phyloP scores from a whole-genome alignment of 1,140 invertebrate genomes.

The Oedothorax gibbosus region DNA sequence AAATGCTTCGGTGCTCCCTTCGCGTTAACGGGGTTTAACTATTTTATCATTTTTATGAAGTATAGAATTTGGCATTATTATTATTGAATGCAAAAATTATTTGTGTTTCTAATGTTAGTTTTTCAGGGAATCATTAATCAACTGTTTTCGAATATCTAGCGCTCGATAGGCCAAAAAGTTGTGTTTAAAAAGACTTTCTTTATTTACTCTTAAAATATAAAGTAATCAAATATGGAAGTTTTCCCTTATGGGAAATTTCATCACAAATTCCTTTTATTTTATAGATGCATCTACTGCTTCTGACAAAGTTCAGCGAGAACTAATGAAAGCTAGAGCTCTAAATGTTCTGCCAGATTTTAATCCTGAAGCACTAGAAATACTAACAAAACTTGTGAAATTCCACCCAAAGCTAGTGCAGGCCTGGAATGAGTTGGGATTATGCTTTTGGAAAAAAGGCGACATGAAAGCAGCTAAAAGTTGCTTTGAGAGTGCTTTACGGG shows the following conservation, averaged over 20 bases:
- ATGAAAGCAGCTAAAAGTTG: conserved; percentile 85
- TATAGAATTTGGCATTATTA: too few species aligned
- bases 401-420: conserved; percentile 84
- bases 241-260: neutral
- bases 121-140: too few species aligned
- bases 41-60: too few species aligned
- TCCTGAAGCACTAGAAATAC: conserved; percentile 77
- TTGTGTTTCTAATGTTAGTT: too few species aligned
- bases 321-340: conserved; percentile 80
- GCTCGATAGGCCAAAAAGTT: too few species aligned
- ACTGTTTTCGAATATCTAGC: too few species aligned
- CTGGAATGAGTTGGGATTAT: conserved; percentile 91
- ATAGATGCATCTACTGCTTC: conserved; percentile 65
- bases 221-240: neutral
- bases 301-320: conserved; percentile 78
- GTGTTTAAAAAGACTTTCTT: too few species aligned
- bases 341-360: conserved; percentile 80
- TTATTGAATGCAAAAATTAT: too few species aligned
- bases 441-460: conserved; percentile 89
- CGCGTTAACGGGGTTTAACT: too few species aligned
- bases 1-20: too few species aligned
- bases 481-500: conserved; percentile 83
- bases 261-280: conserved; percentile 11
- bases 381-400: conserved; percentile 87
- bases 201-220: neutral